Evolutionary conservation across 2,797 vertebrate species (phyloP).

Genomic region (Ataeniobius toweri): DNA sequence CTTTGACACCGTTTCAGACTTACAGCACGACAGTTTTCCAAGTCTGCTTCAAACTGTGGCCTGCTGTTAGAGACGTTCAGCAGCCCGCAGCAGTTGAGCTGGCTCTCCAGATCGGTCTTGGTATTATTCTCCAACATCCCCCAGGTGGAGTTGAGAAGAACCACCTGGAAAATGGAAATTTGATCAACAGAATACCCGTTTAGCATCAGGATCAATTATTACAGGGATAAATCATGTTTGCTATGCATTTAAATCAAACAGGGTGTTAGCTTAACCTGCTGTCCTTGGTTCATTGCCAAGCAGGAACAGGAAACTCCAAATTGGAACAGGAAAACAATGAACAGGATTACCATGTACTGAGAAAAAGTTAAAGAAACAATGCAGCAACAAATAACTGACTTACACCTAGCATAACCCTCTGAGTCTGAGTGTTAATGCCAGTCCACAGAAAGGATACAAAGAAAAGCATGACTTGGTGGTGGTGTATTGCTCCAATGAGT

Average conservation of each 20-base stretch:
- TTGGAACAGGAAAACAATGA: conserved; percentile 92
- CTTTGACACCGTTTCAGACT: conserved; percentile 45
- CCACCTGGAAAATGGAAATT: conserved; percentile 71
- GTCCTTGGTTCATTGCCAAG: conserved; percentile 86
- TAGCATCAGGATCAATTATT: background rate
- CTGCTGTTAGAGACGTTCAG: conserved; percentile 74
- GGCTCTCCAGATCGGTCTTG: conserved; percentile 80
- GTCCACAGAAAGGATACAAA: conserved; percentile 88
- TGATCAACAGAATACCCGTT: background rate
- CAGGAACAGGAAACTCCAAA: conserved; percentile 93
- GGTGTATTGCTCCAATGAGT: conserved; percentile 88
- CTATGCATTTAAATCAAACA: background rate
- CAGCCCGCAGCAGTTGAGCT: conserved; percentile 89
- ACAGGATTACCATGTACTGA: conserved; percentile 95
- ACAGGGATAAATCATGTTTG: background rate
- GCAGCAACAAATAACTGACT: background rate
- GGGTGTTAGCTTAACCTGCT: conserved; percentile 80
- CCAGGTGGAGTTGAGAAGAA: conserved; percentile 86
- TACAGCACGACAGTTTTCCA: conserved; percentile 78
- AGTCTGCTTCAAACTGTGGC: conserved; percentile 58
- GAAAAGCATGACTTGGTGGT: conserved; percentile 96
- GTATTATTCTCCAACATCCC: conserved; percentile 76
- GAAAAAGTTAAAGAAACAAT: conserved; percentile 72
- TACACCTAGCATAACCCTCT: too few species aligned
- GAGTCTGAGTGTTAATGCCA: background rate